These are phyloP conservation scores for Psettodes erumei DNA, from an alignment of 2,113 vertebrate species.

Conservation along the genomic window DNA sequence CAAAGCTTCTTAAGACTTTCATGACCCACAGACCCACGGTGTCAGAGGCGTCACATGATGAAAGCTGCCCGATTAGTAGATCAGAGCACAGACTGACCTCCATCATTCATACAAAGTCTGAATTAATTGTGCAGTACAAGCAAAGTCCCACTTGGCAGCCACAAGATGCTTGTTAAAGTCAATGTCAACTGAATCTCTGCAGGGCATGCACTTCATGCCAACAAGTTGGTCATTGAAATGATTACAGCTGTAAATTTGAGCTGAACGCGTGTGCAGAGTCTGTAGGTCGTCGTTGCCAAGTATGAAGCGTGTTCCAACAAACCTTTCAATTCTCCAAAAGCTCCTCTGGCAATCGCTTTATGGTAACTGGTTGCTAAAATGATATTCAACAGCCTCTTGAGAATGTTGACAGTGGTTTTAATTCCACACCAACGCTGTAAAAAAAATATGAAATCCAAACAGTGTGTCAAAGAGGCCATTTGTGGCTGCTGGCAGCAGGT, in stretches of 20 bases:
- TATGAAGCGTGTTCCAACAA: conserved; percentile 1
- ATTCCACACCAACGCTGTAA: background rate
- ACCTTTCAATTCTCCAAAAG: background rate
- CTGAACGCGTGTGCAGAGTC: background rate
- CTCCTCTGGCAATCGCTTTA: conserved; percentile 4
- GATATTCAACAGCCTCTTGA: background rate
- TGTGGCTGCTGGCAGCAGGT: conserved; percentile 18
- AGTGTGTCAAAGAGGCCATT: background rate
- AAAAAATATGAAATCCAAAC: background rate
- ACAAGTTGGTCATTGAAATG: conserved; percentile 5
- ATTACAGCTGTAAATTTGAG: conserved; percentile 19
- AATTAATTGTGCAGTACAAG: background rate
- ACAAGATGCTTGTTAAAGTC: background rate
- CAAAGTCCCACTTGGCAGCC: background rate
- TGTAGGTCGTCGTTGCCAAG: background rate
- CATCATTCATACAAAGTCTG: background rate
- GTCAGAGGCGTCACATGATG: background rate
- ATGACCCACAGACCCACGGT: background rate
- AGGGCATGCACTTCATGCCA: background rate
- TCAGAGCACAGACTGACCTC: background rate
- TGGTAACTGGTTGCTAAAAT: conserved; percentile 3
- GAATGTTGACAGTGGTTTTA: background rate
- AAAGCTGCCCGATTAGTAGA: background rate
- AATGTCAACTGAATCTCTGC: background rate
- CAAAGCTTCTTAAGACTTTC: background rate